Base-by-base conservation (phyloP, 2,113 vertebrate genomes). In the Drymodes brunneopygia region DNA sequence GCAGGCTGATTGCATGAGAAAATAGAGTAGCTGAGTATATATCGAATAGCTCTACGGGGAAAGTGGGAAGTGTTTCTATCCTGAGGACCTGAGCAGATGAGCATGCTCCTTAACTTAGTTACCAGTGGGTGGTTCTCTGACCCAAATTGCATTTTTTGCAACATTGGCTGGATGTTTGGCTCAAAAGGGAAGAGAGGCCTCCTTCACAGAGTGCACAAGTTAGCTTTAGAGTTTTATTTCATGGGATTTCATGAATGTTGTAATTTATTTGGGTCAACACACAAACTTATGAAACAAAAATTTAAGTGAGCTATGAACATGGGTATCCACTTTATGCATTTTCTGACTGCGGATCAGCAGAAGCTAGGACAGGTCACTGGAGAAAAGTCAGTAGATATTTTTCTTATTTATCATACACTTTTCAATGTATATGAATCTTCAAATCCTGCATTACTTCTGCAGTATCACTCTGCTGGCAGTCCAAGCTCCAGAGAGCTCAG, bases 41-140 rank as follows among this genome's bases (percentile, higher is more conserved):
- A 40, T 58, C 45, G 77, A 75, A 65, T 50, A 80, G 53, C 66
- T 91, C 62, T 72, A 69, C 36, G 70, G 48, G 42, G 65, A 86
- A 78, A 45, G 91, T 87, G 54, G 66, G 58, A 95, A 73, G 35
- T 60, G 48, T 85, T 91, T 82, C 54, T 61, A 65, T 86, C 44
- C 70, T 79, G 57, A 84, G 48, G 77, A 86, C 80, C 60, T 57
- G 44, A 89, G 72, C 77, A 88, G 71, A 90, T 83, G 50, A 88
- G 47, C 62, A 38, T 83, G 58, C 58, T 93, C 86, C 91, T 88
- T 93, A 81, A 90, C 80, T 94, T 92, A 86, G 75, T 90, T 93
- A 86, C 64, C 9, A 1, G 75, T 86, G 72, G 67, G 67, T 73
- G 87, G 45, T 75, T 90, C 71, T 92, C 62, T 95, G 86, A 83